phyloP scores from a whole-genome alignment of 1,140 invertebrate species.

The Atta cephalotes region DNA sequence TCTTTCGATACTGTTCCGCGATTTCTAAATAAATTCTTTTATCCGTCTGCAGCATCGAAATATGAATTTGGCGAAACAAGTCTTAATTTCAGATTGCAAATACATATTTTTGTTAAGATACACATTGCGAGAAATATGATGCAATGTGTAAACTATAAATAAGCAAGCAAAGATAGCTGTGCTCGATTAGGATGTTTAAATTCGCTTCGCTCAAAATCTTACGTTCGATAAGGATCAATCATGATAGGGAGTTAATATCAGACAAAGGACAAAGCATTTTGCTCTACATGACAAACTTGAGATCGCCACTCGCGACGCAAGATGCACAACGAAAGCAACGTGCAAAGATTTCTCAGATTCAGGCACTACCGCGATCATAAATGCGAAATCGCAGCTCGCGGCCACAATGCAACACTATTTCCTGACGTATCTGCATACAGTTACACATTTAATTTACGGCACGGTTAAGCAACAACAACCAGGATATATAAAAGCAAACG shows the following conservation, averaged over 20 bases:
- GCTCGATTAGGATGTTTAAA: slow-evolving; percentile 4
- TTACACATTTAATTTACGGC: slow-evolving; percentile 33
- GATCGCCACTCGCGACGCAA: neutral
- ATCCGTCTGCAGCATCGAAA: neutral
- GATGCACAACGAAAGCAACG: slow-evolving; percentile 51
- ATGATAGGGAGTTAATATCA: neutral
- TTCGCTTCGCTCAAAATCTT: neutral
- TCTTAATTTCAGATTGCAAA: slow-evolving; percentile 33
- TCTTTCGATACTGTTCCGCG: neutral
- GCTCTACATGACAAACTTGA: neutral
- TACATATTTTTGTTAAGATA: neutral
- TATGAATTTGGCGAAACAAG: neutral
- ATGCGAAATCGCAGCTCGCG: neutral
- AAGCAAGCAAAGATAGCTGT: slow-evolving; percentile 24
- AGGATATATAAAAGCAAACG: slow-evolving; percentile 1
- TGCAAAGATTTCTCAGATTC: slow-evolving; percentile 17
- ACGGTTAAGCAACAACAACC: slow-evolving; percentile 13
- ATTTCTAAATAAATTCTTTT: neutral
- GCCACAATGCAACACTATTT: slow-evolving; percentile 10
- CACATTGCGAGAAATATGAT: neutral
- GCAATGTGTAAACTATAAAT: slow-evolving; percentile 5
- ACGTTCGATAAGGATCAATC: slow-evolving; percentile 5
- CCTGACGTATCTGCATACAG: neutral
- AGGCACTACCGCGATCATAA: neutral
- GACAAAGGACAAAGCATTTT: neutral